A percentile compares a stretch with the other conserved stretches of the same genome.
phyloP scores from a whole-genome alignment of 2,888 invertebrate genomes.

The Eustalomyia histrio region DNA sequence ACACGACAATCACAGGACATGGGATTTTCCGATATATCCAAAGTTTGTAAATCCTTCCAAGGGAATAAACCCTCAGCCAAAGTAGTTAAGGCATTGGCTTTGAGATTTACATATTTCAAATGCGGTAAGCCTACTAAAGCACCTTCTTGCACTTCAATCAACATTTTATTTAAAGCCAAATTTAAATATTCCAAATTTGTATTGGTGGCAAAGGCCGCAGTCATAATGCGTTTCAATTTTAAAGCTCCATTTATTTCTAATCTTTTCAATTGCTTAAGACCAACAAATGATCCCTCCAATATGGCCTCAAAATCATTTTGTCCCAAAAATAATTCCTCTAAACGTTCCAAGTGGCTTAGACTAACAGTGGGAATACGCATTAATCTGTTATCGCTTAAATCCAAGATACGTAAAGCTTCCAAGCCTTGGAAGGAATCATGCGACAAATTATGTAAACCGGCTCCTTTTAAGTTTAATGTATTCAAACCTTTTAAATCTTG shows the following conservation, averaged over 20 bases:
- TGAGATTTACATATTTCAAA: conserved; percentile 87
- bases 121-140: conserved; percentile 90
- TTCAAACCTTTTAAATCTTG: conserved; percentile 88
- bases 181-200: conserved; percentile 89
- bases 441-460: conserved; percentile 89
- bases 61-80: conserved; percentile 89
- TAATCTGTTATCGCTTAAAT: conserved; percentile 89
- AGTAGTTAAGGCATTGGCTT: conserved; percentile 88
- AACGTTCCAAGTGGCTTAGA: conserved; percentile 84
- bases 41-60: conserved; percentile 87
- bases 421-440: conserved; percentile 88
- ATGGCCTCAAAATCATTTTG: conserved; percentile 89
- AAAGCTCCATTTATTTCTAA: conserved; percentile 90
- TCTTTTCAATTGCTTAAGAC: conserved; percentile 87
- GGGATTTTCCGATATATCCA: conserved; percentile 91
- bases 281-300: conserved; percentile 88
- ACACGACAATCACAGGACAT: conserved; percentile 89
- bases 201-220: conserved; percentile 89
- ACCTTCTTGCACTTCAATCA: conserved; percentile 88
- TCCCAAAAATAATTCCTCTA: conserved; percentile 90
- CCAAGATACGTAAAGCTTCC: conserved; percentile 86
- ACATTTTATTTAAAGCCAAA: conserved; percentile 88
- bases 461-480: conserved; percentile 89
- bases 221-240: conserved; percentile 86
- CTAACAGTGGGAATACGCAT: conserved; percentile 88